Conservation (phyloP, 2,888 invertebrate genomes). For the Microplitis deprimator region DNA sequence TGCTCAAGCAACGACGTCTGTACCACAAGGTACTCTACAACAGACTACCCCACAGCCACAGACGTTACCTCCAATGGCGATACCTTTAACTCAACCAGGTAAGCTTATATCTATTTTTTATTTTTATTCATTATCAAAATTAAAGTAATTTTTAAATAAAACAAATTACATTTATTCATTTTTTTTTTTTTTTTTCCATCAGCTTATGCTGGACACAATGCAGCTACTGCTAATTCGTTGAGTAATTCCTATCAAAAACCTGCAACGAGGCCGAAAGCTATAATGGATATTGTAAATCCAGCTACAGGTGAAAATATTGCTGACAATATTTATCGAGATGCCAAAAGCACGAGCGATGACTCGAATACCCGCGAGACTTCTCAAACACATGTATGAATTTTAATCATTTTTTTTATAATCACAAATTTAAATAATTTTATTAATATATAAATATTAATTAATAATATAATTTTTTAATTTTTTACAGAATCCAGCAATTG, state of each 20-base stretch:
- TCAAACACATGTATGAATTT: constrained; percentile 69
- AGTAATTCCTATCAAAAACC: constrained; percentile 52
- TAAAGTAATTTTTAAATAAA: background rate
- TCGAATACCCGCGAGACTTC: constrained; percentile 74
- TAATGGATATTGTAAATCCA: constrained; percentile 73
- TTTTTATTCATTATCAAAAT: constrained; percentile 16
- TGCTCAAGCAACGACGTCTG: constrained; percentile 64
- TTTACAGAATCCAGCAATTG: constrained; percentile 66
- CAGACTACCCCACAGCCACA: constrained; percentile 64
- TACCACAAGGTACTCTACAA: constrained; percentile 64
- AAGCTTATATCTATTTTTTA: constrained; percentile 38
- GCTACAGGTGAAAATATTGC: constrained; percentile 74
- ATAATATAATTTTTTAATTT: constrained; percentile 54
- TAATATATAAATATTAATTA: background rate
- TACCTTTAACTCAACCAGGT: constrained; percentile 62
- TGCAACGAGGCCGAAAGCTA: constrained; percentile 64
- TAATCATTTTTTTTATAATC: constrained; percentile 39
- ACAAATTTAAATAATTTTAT: constrained; percentile 48
- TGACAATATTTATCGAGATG: constrained; percentile 72
- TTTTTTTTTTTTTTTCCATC: constrained; percentile 26
- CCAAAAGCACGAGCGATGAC: constrained; percentile 72
- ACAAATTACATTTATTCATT: background rate
- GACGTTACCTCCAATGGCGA: constrained; percentile 59
- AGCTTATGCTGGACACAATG: constrained; percentile 62
- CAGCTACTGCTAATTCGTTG: constrained; percentile 55